Percentiles rank a stretch among this genome's conserved stretches.
phyloP scores from a whole-genome alignment of 1,140 invertebrate species.

The Lordiphosa stackelbergi region DNA sequence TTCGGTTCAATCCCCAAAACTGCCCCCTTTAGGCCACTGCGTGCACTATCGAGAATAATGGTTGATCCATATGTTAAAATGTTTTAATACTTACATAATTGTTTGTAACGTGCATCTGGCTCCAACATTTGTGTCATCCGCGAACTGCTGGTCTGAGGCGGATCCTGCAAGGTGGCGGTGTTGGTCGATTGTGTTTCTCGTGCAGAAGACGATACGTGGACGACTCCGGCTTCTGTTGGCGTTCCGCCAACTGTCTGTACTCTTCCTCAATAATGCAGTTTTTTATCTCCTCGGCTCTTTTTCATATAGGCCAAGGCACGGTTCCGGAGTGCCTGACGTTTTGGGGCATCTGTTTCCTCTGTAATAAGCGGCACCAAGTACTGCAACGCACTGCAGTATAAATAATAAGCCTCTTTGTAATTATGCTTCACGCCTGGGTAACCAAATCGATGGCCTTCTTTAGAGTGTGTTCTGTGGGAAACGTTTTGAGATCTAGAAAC shows the following conservation, averaged over 20 bases:
- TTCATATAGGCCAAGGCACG: conserved; percentile 84
- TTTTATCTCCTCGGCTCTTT: conserved; percentile 83
- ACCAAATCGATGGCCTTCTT: conserved; percentile 82
- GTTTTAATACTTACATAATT: conserved; percentile 51
- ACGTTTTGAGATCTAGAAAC: conserved; percentile 90
- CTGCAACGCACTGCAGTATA: conserved; percentile 84
- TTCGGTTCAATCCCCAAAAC: no score
- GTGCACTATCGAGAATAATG: no score
- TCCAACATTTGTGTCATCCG: conserved; percentile 58
- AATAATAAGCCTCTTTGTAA: conserved; percentile 82
- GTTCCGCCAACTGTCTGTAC: conserved; percentile 43
- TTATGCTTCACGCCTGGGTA: conserved; percentile 82
- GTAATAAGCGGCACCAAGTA: conserved; percentile 85
- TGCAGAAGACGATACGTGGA: no score
- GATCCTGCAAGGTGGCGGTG: conserved; percentile 1
- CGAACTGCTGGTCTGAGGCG: conserved; percentile 21
- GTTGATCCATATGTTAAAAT: no score
- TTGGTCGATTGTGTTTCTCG: background rate
- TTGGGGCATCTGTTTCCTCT: conserved; percentile 81
- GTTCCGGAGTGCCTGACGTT: conserved; percentile 81
- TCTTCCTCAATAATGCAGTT: conserved; percentile 63
- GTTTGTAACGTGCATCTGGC: conserved; percentile 68
- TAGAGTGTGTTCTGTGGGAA: conserved; percentile 80
- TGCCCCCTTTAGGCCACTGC: no score
- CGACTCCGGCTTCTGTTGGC: conserved; percentile 15